Base-by-base conservation (phyloP, 2,888 invertebrate species). In the Blomia tropicalis region DNA sequence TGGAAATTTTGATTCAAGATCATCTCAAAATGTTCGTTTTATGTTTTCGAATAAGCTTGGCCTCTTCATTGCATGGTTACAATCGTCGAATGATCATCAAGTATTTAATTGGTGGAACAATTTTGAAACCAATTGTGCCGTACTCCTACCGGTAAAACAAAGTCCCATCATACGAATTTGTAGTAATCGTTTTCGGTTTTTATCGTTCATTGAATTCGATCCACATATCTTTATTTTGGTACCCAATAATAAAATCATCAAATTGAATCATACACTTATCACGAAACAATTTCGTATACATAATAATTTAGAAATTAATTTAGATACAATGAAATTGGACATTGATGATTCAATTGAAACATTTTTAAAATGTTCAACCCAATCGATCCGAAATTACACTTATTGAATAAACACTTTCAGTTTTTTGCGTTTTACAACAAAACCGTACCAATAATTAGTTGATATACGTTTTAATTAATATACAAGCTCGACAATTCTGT, bases 311-410 rank as follows among this genome's bases (percentile, higher is more conserved):
- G 27, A 30, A 2, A 56, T 56, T 11, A 36, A 56, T 36, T 4
- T 56, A 2, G 56, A 56, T 31, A 27, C n/a, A n/a, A 7, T n/a
- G n/a, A n/a, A 56, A 25, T 25, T 14, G 19, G 19, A 56, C 17
- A 2, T 30, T 14, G 22, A 31, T 14, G 29, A 56, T 30, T 25
- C 29, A 14, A 29, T 56, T 56, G 29, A 56, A 31, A 30, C 29
- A 32, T 30, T 56, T 30, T 56, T 56, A n/a, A 14, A 56, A 14
- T 56, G 56, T n/a, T 47, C 51, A 47, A 47, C 14, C 41, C 14
- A 41, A 41, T 41, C 41, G n/a, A 41, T 41, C n/a, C 14, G n/a
- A 41, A 41, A 41, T n/a, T n/a, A n/a, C n/a, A n/a, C n/a, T n/a
- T n/a, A n/a, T n/a, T n/a, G n/a, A n/a, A n/a, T n/a, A n/a, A n/a